Evolutionary conservation across 2,797 vertebrate genomes (phyloP).

Genomic region (Fistularia commersonii): DNA sequence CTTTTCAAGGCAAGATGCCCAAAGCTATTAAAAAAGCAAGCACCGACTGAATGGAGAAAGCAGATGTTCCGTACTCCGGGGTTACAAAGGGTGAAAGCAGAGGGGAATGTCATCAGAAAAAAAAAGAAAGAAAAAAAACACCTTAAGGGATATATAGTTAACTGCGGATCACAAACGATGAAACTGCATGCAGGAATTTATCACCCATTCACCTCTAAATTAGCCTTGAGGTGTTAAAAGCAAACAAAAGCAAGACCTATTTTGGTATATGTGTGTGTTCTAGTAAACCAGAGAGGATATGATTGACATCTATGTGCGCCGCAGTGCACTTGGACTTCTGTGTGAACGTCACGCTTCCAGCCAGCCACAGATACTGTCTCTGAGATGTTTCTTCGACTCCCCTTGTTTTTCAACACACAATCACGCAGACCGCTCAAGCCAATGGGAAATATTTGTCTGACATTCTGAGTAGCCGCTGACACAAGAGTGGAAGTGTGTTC

Average conservation of each 20-base stretch:
- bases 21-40: slow-evolving; percentile 67
- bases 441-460: slow-evolving; percentile 61
- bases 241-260: background rate
- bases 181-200: slow-evolving; percentile 26
- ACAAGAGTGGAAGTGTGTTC: slow-evolving; percentile 31
- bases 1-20: slow-evolving; percentile 69
- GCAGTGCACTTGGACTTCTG: too few relatives aligned
- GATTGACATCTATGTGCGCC: too few relatives aligned
- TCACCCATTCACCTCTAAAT: background rate
- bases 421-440: slow-evolving; percentile 60
- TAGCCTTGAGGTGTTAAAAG: background rate
- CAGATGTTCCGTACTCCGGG: slow-evolving; percentile 67
- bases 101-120: slow-evolving; percentile 47
- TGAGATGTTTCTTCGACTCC: slow-evolving; percentile 58
- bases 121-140: slow-evolving; percentile 28
- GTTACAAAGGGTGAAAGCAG: slow-evolving; percentile 71
- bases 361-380: slow-evolving; percentile 31
- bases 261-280: slow-evolving; percentile 4
- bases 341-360: slow-evolving; percentile 1
- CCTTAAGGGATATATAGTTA: slow-evolving; percentile 51
- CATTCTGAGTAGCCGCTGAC: slow-evolving; percentile 64
- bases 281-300: too few relatives aligned
- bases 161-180: slow-evolving; percentile 29
- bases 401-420: slow-evolving; percentile 69
- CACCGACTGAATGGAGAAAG: slow-evolving; percentile 65